Conservation (phyloP, 53 echinoderm and acorn worm species). For the Hippasteria phrygiana region DNA sequence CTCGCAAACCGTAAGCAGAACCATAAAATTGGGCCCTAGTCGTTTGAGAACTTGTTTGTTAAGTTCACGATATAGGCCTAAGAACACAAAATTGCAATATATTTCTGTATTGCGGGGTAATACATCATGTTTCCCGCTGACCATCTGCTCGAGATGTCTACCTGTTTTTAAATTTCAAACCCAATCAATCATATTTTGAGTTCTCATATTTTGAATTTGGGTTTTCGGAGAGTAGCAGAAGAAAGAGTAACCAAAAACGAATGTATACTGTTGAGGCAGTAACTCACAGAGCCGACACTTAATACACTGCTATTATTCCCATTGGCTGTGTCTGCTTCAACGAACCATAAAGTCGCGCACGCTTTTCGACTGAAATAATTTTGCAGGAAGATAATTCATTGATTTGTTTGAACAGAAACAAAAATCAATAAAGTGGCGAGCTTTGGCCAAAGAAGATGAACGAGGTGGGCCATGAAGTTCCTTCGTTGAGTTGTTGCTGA, state of each 20-base stretch:
- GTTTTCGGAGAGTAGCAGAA: no score
- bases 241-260: background rate
- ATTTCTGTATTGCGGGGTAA: no score
- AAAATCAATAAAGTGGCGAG: background rate
- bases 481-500: background rate
- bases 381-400: background rate
- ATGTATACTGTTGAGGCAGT: background rate
- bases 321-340: background rate
- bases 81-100: no score
- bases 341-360: background rate
- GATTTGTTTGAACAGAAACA: background rate
- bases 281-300: background rate
- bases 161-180: no score
- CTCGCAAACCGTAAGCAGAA: no score
- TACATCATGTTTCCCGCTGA: no score
- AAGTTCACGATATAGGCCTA: no score
- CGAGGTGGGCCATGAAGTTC: background rate
- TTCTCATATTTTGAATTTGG: no score
- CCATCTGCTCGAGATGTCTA: no score
- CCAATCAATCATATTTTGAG: no score
- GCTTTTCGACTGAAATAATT: background rate
- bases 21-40: no score
- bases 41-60: no score
- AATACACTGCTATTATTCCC: background rate
- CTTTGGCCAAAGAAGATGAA: background rate